Percentiles rank a stretch among this genome's conserved stretches.
Conservation (phyloP, 2,888 invertebrate species). For the Sarcophaga variegata region DNA sequence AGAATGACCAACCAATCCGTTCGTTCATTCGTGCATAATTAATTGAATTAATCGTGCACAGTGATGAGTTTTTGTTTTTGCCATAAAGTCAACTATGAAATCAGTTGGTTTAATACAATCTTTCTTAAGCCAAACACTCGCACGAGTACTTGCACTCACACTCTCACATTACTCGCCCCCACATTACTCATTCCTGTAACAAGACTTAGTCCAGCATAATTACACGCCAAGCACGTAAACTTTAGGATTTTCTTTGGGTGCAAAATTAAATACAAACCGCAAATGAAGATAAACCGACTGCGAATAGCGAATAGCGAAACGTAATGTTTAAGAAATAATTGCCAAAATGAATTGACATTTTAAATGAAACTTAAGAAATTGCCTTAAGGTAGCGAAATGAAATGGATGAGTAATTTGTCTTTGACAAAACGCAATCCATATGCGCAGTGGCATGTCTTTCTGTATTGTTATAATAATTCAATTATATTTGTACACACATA, state of each 20-base stretch:
- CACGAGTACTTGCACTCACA: background rate
- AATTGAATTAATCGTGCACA: slow-evolving; percentile 45
- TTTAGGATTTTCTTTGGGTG: slow-evolving; percentile 6
- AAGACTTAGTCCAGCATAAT: slow-evolving; percentile 12
- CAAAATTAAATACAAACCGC: background rate
- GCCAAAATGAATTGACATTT: background rate
- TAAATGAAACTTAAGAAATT: slow-evolving; percentile 28
- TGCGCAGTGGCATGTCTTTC: background rate
- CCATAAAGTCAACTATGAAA: slow-evolving; percentile 39
- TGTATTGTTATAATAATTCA: background rate
- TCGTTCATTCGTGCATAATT: slow-evolving; percentile 16
- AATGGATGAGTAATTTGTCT: slow-evolving; percentile 6
- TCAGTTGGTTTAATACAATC: slow-evolving; percentile 25
- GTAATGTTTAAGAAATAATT: slow-evolving; percentile 9
- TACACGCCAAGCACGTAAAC: slow-evolving; percentile 40
- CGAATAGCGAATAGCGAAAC: background rate
- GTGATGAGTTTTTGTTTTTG: slow-evolving; percentile 36
- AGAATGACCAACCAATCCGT: background rate
- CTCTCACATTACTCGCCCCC: background rate
- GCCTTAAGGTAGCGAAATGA: background rate
- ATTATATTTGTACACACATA: background rate
- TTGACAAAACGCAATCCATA: background rate
- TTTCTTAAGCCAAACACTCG: slow-evolving; percentile 3
- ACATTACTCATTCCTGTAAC: background rate
- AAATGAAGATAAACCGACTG: too few relatives aligned